Evolutionary conservation across 2,797 vertebrate genomes (phyloP), one percentile per base, ranked within the genome.

Genomic region (Enteromius treurensis): DNA sequence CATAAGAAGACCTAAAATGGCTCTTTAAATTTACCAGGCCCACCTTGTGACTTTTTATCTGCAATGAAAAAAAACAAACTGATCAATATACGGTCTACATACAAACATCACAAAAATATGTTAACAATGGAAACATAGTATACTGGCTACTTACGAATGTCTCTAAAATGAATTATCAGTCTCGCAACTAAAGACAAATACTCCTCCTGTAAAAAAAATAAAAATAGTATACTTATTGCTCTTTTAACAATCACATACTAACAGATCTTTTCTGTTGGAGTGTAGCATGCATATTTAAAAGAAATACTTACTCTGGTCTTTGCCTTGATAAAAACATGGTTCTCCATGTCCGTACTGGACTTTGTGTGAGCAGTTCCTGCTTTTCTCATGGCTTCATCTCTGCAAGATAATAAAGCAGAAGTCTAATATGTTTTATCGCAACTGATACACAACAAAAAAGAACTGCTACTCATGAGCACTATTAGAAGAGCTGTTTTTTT

Each of bases 111-210:
- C 34, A 40, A n/a, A 64, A 67, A 9, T n/a, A 2, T 19, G 2
- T 32, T 4, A 5, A 21, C 37, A 37, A 37, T 37, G 37, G 6
- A 7, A 37, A 37, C 37, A 7, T 37, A 37, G 6, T 37, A 37
- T 68, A 51, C 3, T 40, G 4, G 1, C 79, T 89, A 98, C 98
- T 97, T 91, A 99, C 97, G 97, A 85, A 99, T 97, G 89, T 99
- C 97, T 93, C 98, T 95, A 89, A 99, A 99, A 92, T 99, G 97
- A 79, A 99, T 97, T 88, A 99, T 99, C 55, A 99, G 96, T 74
- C 97, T 94, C 65, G 97, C 98, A 91, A 99, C 97, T 70, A 99
- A 95, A 83, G 97, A 98, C 70, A 99, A 93, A 89, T 99, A 99
- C 87, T 99, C 98, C 82, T 99, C 98, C 98, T 99, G 89, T 90